These are phyloP conservation scores for Agonopterix arenella DNA, from an alignment of 2,888 invertebrate genomes.

Conservation along the genomic window DNA sequence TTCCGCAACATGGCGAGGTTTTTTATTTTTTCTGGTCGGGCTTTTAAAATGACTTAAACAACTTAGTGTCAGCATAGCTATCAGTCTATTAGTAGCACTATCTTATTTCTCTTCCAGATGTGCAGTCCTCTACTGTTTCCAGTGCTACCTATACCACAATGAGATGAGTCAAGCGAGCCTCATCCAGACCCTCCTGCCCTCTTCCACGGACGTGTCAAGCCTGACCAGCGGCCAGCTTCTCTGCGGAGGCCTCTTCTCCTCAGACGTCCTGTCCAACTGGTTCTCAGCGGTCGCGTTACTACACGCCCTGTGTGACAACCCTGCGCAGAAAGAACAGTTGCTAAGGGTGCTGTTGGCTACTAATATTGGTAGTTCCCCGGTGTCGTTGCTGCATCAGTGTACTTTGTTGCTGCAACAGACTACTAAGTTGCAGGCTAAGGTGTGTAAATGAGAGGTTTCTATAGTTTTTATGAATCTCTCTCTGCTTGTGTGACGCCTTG, in stretches of 20 bases:
- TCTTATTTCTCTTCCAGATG: conserved; percentile 76
- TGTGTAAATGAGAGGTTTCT: conserved; percentile 28
- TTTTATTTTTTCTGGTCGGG: no score
- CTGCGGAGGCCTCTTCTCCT: conserved; percentile 91
- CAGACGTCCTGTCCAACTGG: conserved; percentile 94
- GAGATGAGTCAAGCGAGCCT: conserved; percentile 91
- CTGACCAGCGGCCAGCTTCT: conserved; percentile 91
- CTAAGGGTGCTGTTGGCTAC: conserved; percentile 93
- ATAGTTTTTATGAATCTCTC: neutral
- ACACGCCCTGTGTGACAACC: conserved; percentile 92
- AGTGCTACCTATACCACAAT: conserved; percentile 96
- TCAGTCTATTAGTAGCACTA: neutral
- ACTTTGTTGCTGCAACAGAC: conserved; percentile 89
- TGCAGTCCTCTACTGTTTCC: conserved; percentile 97
- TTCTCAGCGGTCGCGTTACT: conserved; percentile 94
- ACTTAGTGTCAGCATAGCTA: no score
- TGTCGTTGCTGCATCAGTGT: conserved; percentile 93
- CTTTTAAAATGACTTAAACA: no score
- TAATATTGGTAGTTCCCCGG: conserved; percentile 88
- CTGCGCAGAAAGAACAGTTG: conserved; percentile 91
- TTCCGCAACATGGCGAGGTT: no score
- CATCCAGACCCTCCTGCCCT: conserved; percentile 94
- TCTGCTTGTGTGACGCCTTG: neutral
- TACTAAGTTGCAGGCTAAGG: conserved; percentile 85
- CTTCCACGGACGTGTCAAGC: conserved; percentile 84